These are phyloP conservation scores for Motacilla tschutschensis DNA, from an alignment of 2,113 vertebrate genomes.

Conservation along the genomic window DNA sequence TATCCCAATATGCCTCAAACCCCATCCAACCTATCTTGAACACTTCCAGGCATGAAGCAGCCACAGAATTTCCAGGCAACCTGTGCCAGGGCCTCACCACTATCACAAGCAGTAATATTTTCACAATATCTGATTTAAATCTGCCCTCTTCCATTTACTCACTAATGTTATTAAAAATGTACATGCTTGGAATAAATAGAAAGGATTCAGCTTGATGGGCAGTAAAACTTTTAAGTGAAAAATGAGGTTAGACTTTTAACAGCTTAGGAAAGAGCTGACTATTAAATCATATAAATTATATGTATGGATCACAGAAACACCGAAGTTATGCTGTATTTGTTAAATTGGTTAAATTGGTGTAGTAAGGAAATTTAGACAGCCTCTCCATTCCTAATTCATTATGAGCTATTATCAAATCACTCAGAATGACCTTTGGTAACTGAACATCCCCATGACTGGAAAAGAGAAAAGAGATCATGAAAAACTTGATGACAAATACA, in stretches of 20 bases:
- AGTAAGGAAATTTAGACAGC: background rate
- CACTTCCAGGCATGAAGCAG: background rate
- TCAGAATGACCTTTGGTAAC: background rate
- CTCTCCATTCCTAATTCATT: background rate
- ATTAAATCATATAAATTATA: background rate
- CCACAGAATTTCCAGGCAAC: background rate
- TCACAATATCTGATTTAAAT: background rate
- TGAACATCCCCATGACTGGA: background rate
- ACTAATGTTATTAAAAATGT: background rate
- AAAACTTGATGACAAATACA: background rate
- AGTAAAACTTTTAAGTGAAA: background rate
- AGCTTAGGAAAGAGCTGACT: background rate
- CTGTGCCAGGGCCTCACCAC: background rate
- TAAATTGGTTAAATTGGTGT: background rate
- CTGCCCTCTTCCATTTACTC: background rate
- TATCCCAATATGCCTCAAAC: background rate
- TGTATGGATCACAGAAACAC: background rate
- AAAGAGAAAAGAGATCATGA: background rate
- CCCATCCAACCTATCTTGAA: rapidly evolving
- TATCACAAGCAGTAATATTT: background rate
- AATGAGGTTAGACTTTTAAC: background rate
- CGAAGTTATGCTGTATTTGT: background rate
- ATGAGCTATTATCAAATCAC: background rate
- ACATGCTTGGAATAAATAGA: background rate
- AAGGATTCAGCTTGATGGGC: background rate